Conservation (phyloP, 2,888 invertebrate species). For the Marronus borbonicus region DNA sequence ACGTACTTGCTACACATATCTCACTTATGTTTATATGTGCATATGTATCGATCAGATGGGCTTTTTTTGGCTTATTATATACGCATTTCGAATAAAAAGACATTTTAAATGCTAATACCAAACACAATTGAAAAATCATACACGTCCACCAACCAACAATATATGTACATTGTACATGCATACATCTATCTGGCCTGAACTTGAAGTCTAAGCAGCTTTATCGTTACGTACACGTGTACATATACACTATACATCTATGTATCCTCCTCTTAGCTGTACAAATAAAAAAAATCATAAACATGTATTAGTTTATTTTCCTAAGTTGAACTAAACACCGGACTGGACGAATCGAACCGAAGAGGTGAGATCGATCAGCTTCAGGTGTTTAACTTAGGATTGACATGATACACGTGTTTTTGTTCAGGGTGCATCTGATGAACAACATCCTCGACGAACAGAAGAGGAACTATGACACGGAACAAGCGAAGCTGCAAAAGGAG, state of each 20-base stretch:
- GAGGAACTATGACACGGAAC: conserved; percentile 53
- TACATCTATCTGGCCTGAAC: no score
- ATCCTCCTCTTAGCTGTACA: no score
- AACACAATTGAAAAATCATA: no score
- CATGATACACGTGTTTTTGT: conserved; percentile 66
- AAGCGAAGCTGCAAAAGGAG: conserved; percentile 55
- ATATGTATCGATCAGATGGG: not conserved
- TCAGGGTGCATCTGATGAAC: conserved; percentile 63
- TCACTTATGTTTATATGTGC: not conserved
- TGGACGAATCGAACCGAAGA: conserved; percentile 54
- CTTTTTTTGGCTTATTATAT: no score
- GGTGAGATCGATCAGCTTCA: conserved; percentile 63
- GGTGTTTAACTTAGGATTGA: conserved; percentile 66
- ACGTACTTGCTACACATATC: not conserved
- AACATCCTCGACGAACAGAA: conserved; percentile 56
- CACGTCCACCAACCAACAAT: no score
- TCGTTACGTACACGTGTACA: no score
- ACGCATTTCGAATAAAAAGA: not conserved
- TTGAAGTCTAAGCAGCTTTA: no score
- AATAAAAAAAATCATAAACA: not conserved
- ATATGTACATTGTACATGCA: no score
- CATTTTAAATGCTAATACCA: conserved; percentile 21
- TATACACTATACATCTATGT: no score
- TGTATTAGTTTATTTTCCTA: conserved; percentile 48
- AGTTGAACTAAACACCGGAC: conserved; percentile 55